phyloP scores from a whole-genome alignment of 64 coral and sea anemone species.

The Montipora sp. region DNA sequence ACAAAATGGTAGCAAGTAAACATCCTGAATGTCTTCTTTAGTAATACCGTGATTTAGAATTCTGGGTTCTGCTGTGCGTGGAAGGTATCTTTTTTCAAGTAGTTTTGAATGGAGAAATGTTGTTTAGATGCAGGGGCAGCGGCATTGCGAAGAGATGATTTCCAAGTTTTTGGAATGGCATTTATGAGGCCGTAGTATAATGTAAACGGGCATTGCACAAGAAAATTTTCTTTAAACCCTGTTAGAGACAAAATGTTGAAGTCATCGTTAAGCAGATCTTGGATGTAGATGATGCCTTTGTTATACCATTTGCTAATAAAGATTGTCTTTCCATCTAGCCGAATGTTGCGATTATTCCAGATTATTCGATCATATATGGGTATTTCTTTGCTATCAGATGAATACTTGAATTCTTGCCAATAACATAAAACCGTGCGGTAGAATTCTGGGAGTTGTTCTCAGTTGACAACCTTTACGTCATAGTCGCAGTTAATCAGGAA shows the following conservation, averaged over 20 bases:
- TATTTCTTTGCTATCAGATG: background rate
- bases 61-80: background rate
- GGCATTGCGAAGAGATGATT: background rate
- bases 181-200: background rate
- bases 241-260: background rate
- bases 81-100: background rate
- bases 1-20: conserved; percentile 20
- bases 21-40: background rate
- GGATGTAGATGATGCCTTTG: background rate
- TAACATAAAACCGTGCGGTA: background rate
- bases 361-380: background rate
- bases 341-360: background rate
- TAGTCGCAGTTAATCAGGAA: background rate
- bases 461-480: background rate
- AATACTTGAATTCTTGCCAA: background rate
- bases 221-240: background rate
- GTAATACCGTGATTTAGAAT: background rate
- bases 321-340: background rate
- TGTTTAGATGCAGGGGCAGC: too few relatives aligned
- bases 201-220: background rate
- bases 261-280: background rate
- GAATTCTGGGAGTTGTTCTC: background rate
- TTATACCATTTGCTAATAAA: background rate
- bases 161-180: background rate
- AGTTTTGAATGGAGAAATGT: background rate